Conservation (phyloP, 2,113 vertebrate genomes). For the Rhinoptilus africanus region DNA sequence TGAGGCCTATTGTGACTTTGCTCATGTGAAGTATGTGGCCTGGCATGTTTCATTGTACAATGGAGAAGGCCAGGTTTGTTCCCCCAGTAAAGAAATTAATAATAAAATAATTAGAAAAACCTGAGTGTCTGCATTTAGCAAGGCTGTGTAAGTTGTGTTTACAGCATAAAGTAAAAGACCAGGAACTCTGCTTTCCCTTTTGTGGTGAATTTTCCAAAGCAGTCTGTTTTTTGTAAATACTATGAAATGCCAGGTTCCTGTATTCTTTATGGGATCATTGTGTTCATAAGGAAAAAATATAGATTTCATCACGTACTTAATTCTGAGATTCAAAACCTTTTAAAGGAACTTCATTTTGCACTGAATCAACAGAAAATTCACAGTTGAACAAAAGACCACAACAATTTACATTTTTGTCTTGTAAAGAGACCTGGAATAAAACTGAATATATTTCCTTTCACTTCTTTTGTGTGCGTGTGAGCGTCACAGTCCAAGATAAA, state of each 20-base stretch:
- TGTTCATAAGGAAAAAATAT: not conserved
- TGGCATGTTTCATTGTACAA: not conserved
- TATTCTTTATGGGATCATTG: not conserved
- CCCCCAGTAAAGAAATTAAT: not conserved
- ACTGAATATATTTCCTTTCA: not conserved
- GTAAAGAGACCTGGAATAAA: not conserved
- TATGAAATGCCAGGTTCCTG: not conserved
- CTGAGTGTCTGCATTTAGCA: not conserved
- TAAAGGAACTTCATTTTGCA: not conserved
- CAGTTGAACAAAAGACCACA: not conserved
- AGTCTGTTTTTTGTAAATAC: not conserved
- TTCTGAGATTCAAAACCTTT: not conserved
- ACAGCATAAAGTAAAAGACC: not conserved
- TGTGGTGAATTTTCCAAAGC: not conserved
- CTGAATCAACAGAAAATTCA: not conserved
- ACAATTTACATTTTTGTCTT: not conserved
- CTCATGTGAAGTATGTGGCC: accelerated
- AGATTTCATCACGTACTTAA: not conserved
- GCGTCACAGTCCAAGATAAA: not conserved
- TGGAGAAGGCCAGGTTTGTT: not conserved
- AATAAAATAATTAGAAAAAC: not conserved
- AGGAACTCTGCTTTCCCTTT: not conserved
- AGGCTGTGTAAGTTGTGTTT: not conserved
- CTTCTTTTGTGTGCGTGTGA: not conserved
- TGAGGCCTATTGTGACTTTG: not conserved